These are phyloP conservation scores for Psilopsiagon aymara DNA, from an alignment of 2,113 vertebrate genomes.

Conservation along the genomic window DNA sequence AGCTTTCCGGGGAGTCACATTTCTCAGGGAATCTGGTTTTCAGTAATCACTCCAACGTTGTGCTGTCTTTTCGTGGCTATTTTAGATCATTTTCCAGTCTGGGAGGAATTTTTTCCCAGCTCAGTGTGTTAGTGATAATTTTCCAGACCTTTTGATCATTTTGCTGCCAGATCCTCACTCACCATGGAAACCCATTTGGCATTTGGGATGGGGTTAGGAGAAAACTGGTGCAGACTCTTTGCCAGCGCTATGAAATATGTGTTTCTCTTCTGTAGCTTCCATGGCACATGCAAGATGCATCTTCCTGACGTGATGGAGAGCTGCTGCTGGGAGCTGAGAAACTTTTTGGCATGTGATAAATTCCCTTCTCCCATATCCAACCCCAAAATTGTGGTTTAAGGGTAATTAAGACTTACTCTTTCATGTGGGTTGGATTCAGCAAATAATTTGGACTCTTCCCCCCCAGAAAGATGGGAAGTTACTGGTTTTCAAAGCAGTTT, in stretches of 20 bases:
- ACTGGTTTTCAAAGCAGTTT: background rate
- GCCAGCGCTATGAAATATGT: background rate
- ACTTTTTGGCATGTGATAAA: slow-evolving; percentile 49
- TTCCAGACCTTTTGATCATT: slow-evolving; percentile 9
- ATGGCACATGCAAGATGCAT: background rate
- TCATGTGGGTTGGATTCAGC: background rate
- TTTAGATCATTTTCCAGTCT: background rate
- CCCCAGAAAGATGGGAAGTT: background rate
- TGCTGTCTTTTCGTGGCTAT: background rate
- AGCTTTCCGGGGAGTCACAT: background rate
- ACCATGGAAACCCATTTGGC: background rate
- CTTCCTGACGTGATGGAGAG: slow-evolving; percentile 37
- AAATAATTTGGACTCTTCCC: background rate
- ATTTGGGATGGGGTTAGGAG: slow-evolving; percentile 34
- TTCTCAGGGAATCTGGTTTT: background rate
- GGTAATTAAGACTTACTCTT: background rate
- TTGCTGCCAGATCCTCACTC: background rate
- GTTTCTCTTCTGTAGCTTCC: slow-evolving; percentile 5
- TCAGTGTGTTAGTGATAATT: slow-evolving; percentile 3
- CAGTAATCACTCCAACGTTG: background rate
- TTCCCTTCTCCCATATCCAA: background rate
- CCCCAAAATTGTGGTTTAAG: background rate
- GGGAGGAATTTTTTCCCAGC: background rate
- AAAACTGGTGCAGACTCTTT: slow-evolving; percentile 15
- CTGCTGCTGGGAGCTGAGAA: slow-evolving; percentile 46